Evolutionary conservation across 2,797 vertebrate genomes (phyloP), one percentile per base, ranked within the genome.

Genomic region (Zalophus californianus): DNA sequence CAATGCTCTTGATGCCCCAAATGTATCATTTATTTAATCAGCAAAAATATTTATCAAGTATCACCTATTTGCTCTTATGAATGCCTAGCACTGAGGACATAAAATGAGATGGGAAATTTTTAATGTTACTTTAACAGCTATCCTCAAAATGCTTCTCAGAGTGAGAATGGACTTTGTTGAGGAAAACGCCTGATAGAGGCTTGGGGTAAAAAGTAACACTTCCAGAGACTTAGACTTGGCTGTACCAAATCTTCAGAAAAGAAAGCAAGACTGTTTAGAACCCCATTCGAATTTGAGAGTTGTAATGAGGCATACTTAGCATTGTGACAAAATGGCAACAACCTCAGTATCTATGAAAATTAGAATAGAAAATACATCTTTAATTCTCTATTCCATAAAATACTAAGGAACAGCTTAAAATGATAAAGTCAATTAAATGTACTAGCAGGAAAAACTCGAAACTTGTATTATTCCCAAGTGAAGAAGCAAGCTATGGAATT

Each of bases 371-470:
- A 89, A 86, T 78, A 58, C 54, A n/a, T 64, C 83, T 44, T 78
- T 48, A 84, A 91, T 25, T 21, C 56, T 35, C 52, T 82, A 32
- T 35, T 79, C 38, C 16, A 23, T 16, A 25, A 86, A 94, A 32
- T 91, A 68, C 25, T 90, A 95, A 70, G 38, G 38, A 92, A 2
- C 9, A 86, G 56, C 62, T 95, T 77, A 82, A 95, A 93, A 84
- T 91, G 90, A 77, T 62, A n/a, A 80, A 88, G 35, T 52, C 83
- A 50, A 75, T 80, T 72, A 27, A 72, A 88, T 50, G 50, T 94
- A 78, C 58, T 88, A 80, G 70, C 3, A 54, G 56, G 66, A 27
- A 84, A 95, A 93, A 85, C 20, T 72, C 18, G 29, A 87, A 48
- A 50, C 1, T 21, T 78, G 16, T 48, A 8, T 73, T 73, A 18